These are phyloP conservation scores for Trissolcus brochymenae DNA, from an alignment of 2,888 invertebrate genomes.

Conservation along the genomic window DNA sequence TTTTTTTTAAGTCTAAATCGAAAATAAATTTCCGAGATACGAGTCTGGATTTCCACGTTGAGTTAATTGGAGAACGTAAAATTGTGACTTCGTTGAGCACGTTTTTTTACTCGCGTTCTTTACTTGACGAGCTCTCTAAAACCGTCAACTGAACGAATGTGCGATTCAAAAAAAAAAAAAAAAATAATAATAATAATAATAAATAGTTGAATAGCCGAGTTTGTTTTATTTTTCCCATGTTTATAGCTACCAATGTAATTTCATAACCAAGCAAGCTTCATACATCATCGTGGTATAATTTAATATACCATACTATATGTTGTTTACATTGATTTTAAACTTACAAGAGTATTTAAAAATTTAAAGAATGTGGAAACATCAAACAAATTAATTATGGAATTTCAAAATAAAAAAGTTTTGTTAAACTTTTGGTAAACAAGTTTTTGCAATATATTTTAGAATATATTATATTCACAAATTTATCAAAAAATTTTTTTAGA, in stretches of 20 bases:
- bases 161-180: slow-evolving; percentile 15
- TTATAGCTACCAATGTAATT: slow-evolving; percentile 24
- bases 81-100: slow-evolving; percentile 16
- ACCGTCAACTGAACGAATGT: slow-evolving; percentile 21
- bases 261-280: slow-evolving; percentile 44
- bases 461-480: too few species aligned
- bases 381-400: too few species aligned
- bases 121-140: slow-evolving; percentile 9
- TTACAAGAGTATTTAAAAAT: too few species aligned
- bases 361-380: too few species aligned
- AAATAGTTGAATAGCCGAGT: too few species aligned
- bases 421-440: too few species aligned
- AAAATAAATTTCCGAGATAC: slow-evolving; percentile 12
- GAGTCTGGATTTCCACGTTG: slow-evolving; percentile 3
- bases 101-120: slow-evolving; percentile 18
- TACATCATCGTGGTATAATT: slow-evolving; percentile 37
- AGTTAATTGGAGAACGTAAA: slow-evolving; percentile 19
- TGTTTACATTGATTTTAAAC: slow-evolving; percentile 26
- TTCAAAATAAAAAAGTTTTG: too few species aligned
- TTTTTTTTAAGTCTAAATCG: slow-evolving; percentile 6
- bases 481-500: too few species aligned
- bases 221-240: too few species aligned
- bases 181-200: too few species aligned
- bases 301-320: slow-evolving; percentile 22
- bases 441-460: too few species aligned